A percentile compares a stretch with the other conserved stretches of the same genome.
phyloP scores from a whole-genome alignment of 2,113 vertebrate genomes.

The Eleginops maclovinus region DNA sequence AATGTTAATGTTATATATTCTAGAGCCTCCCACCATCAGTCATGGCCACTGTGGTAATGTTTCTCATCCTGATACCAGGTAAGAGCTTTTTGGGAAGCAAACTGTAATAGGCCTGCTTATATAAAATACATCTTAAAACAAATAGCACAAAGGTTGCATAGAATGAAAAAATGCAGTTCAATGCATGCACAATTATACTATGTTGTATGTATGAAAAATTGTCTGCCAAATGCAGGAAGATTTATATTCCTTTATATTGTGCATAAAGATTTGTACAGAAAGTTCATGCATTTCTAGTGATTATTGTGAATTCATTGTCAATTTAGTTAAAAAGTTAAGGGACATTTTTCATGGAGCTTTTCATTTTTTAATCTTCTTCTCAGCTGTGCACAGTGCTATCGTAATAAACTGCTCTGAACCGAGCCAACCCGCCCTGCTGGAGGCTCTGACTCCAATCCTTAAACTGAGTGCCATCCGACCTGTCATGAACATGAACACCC shows the following conservation, averaged over 20 bases:
- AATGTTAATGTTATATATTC: slow-evolving; percentile 3
- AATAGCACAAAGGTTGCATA: background rate
- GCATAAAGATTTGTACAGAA: background rate
- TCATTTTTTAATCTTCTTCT: background rate
- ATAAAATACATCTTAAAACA: background rate
- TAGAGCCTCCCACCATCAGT: slow-evolving; percentile 31
- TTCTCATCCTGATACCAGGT: slow-evolving; percentile 57
- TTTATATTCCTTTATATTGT: background rate
- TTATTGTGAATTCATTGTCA: background rate
- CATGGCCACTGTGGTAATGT: background rate
- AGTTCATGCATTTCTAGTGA: background rate
- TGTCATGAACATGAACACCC: slow-evolving; percentile 60
- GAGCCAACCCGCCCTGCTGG: slow-evolving; percentile 57
- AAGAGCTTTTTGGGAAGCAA: slow-evolving; percentile 2
- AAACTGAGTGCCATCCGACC: slow-evolving; percentile 70
- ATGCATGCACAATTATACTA: background rate
- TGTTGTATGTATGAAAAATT: background rate
- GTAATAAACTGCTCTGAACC: slow-evolving; percentile 72
- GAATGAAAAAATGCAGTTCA: background rate
- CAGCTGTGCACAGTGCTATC: slow-evolving; percentile 50
- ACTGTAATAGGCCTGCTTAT: background rate
- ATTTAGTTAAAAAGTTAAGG: too few species aligned
- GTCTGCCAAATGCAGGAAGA: background rate
- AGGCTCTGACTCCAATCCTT: slow-evolving; percentile 66
- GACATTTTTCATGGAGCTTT: background rate